phyloP scores from a whole-genome alignment of 2,797 vertebrate species.

The Rousettus madagascariensis region DNA sequence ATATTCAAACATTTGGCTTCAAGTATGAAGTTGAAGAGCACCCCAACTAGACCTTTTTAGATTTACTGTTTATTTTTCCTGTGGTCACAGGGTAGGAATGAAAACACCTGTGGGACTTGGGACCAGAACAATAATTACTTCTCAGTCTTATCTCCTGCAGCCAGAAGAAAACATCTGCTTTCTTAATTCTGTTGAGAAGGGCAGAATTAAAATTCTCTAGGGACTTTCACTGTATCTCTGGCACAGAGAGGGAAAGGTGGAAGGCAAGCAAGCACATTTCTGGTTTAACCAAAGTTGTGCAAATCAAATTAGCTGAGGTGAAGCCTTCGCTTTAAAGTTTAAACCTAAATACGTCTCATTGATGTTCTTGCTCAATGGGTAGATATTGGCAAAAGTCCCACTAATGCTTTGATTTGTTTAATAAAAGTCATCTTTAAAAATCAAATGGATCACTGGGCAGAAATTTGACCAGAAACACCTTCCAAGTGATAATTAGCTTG shows the following conservation, averaged over 20 bases:
- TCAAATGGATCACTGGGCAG: conserved; percentile 79
- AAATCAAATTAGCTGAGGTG: conserved; percentile 68
- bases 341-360: conserved; percentile 62
- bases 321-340: conserved; percentile 69
- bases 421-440: conserved; percentile 67
- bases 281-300: conserved; percentile 73
- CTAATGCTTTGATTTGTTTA: conserved; percentile 77
- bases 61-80: conserved; percentile 62
- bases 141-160: conserved; percentile 78
- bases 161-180: conserved; percentile 82
- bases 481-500: conserved; percentile 78
- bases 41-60: conserved; percentile 51
- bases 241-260: conserved; percentile 74
- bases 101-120: conserved; percentile 77
- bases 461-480: conserved; percentile 78
- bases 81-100: conserved; percentile 59
- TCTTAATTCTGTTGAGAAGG: conserved; percentile 74
- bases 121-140: conserved; percentile 79
- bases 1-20: conserved; percentile 50
- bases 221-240: conserved; percentile 72
- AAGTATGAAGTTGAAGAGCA: conserved; percentile 51
- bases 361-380: conserved; percentile 47
- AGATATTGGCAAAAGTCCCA: conserved; percentile 62
- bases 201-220: conserved; percentile 77
- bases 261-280: conserved; percentile 76